Conservation (phyloP, 2,113 vertebrate species). For the Macrotus californicus region DNA sequence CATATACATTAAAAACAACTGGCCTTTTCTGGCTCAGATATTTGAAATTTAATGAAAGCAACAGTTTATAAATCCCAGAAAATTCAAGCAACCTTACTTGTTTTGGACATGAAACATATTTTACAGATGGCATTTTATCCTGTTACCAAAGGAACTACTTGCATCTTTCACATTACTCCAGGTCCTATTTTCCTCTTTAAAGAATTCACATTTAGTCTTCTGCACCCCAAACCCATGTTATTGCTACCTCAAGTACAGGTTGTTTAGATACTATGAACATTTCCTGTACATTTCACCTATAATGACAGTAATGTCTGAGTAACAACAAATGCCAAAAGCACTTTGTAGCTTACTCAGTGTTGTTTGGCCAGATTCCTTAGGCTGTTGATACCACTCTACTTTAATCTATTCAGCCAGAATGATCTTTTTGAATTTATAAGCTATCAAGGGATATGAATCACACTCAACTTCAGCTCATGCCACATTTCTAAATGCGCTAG, state of each 20-base stretch:
- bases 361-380: conserved; percentile 37
- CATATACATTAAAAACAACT: background rate
- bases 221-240: conserved; percentile 29
- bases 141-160: conserved; percentile 51
- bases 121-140: conserved; percentile 43
- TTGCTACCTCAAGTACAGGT: conserved; percentile 18
- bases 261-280: conserved; percentile 29
- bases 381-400: conserved; percentile 30
- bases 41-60: background rate
- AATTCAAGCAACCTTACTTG: background rate
- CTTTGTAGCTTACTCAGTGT: conserved; percentile 17
- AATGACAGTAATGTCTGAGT: conserved; percentile 57
- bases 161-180: conserved; percentile 32
- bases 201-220: conserved; percentile 32
- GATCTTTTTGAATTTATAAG: conserved; percentile 59
- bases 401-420: conserved; percentile 49
- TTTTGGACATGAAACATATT: background rate
- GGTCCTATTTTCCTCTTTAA: conserved; percentile 38
- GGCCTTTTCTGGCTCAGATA: background rate
- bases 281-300: conserved; percentile 53
- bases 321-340: conserved; percentile 56
- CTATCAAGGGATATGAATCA: conserved; percentile 53
- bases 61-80: background rate
- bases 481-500: conserved; percentile 6
- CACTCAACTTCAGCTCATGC: conserved; percentile 9